Evolutionary conservation across 2,888 invertebrate species (phyloP).

Genomic region (Branchellion lobata): DNA sequence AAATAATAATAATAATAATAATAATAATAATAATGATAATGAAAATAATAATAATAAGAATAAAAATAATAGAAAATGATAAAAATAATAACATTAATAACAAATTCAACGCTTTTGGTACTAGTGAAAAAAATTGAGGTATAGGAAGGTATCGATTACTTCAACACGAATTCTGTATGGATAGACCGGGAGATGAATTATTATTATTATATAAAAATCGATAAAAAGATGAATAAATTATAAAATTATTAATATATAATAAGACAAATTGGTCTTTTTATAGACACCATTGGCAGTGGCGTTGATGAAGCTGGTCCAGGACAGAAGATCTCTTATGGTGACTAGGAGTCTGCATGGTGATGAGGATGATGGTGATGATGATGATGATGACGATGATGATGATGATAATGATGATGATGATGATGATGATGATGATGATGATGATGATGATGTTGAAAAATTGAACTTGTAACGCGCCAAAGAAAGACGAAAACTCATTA

Average conservation of each 20-base stretch:
- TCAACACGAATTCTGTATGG: too few relatives aligned
- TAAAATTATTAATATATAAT: too few relatives aligned
- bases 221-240: too few relatives aligned
- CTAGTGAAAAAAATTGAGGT: too few relatives aligned
- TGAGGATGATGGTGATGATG: background rate
- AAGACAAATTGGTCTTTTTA: too few relatives aligned
- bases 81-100: slow-evolving; percentile 53
- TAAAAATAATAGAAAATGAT: background rate
- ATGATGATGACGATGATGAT: background rate
- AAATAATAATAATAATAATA: too few relatives aligned
- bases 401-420: slow-evolving; percentile 15
- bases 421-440: background rate
- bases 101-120: too few relatives aligned
- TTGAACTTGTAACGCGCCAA: too few relatives aligned
- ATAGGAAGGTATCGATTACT: too few relatives aligned
- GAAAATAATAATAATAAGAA: background rate
- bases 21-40: background rate
- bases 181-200: too few relatives aligned
- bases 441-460: too few relatives aligned
- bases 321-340: slow-evolving; percentile 85
- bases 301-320: slow-evolving; percentile 89
- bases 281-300: slow-evolving; percentile 51
- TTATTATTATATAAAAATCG: too few relatives aligned
- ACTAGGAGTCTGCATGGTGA: slow-evolving; percentile 70
- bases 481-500: background rate